Evolutionary conservation across 2,888 invertebrate genomes (phyloP), one percentile per base, ranked within the genome.

Genomic region (Harpagoxenus sublaevis): DNA sequence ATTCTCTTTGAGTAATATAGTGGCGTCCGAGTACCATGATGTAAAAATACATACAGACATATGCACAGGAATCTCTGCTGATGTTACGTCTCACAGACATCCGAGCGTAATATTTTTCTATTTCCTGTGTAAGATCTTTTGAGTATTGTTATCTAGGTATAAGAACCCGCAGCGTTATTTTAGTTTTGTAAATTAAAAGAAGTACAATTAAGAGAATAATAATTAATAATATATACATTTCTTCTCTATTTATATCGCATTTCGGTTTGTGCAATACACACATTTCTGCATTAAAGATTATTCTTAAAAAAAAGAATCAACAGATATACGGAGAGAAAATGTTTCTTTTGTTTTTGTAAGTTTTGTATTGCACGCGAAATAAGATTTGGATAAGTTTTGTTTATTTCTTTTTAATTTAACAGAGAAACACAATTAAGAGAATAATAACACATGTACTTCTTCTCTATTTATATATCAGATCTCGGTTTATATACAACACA

Each of bases 1-100:
- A 81, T 81, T 81, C 79, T 71, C 79, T 81, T 81, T 81, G 79
- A 71, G 79, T 81, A 81, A 81, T 81, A 71, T 60, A 45, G 70
- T 35, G 79, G 28, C 71, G 60, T 71, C 28, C 8, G 48, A 12
- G 23, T 35, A 12, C 39, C 28, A 60, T 6, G 42, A 42, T 79
- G 39, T 39, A 81, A 71, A 78, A 48, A 60, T 79, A 60, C 28
- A 66, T 31, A 66, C 60, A 81, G 70, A 39, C 31, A 31, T 57
- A 60, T 60, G 35, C 35, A 39, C 60, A 48, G 48, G 71, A 81
- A 81, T 71, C 28, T 23, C 23, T 23, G 23, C 23, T 39, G 70
- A 81, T 60, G 70, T 42, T 65, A 60, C 48, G 10, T 70, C 48
- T 48, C 48, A 70, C 3, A n/a, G 57, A 55, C 70, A 48, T 60